Evolutionary conservation across 2,113 vertebrate species (phyloP).

Genomic region (Trochalopteron elliotii): DNA sequence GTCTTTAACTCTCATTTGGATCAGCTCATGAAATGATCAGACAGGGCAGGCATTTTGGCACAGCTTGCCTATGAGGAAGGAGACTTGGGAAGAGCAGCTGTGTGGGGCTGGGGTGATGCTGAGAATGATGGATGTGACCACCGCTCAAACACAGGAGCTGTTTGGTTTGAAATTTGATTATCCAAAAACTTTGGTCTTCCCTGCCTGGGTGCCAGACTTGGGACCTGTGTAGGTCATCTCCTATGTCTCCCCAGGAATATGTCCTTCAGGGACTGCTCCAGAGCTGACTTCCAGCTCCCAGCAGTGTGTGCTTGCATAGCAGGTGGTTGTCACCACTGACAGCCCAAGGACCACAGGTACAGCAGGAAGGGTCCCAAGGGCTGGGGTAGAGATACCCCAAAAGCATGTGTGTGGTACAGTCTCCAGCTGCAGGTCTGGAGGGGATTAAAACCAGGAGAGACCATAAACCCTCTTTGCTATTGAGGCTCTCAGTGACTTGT

Average conservation of each 20-base stretch:
- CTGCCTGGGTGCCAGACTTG: not conserved
- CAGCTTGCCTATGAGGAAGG: not conserved
- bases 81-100: not conserved
- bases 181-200: not conserved
- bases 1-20: not conserved
- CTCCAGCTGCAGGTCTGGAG: not conserved
- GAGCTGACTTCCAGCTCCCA: not conserved
- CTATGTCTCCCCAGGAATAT: rapidly evolving
- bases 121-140: rapidly evolving
- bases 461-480: not conserved
- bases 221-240: not conserved
- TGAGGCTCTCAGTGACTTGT: not conserved
- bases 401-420: not conserved
- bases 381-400: not conserved
- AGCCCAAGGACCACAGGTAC: not conserved
- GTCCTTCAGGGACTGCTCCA: not conserved
- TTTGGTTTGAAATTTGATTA: not conserved
- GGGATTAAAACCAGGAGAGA: not conserved
- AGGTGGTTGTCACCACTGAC: rapidly evolving
- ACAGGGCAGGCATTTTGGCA: not conserved
- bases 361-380: rapidly evolving
- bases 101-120: not conserved
- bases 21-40: not conserved
- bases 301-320: not conserved
- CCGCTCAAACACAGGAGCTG: not conserved